Conservation (phyloP, 2,113 vertebrate species). For the Serilophus lunatus region DNA sequence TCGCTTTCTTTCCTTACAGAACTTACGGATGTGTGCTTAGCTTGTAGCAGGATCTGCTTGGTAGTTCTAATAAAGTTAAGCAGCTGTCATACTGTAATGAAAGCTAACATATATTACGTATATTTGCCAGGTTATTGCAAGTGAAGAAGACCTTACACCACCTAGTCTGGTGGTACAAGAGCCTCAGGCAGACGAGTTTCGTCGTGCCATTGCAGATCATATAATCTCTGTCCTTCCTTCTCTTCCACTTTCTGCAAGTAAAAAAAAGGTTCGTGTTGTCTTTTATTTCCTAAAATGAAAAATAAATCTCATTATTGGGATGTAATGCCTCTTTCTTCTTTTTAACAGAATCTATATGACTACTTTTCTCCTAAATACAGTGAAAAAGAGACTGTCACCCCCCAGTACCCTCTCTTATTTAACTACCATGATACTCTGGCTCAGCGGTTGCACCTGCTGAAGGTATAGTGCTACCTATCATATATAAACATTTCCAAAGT, state of each 20-base stretch:
- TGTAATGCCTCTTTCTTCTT: background rate
- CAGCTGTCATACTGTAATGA: background rate
- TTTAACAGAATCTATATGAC: slow-evolving; percentile 64
- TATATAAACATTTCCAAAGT: background rate
- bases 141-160: slow-evolving; percentile 64
- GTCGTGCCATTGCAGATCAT: slow-evolving; percentile 69
- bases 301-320: background rate
- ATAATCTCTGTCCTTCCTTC: slow-evolving; percentile 78
- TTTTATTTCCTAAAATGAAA: background rate
- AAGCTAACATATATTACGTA: background rate
- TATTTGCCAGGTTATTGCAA: slow-evolving; percentile 79
- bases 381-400: background rate
- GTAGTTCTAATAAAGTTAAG: background rate
- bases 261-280: slow-evolving; percentile 75
- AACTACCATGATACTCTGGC: slow-evolving; percentile 78
- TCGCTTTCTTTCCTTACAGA: background rate
- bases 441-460: slow-evolving; percentile 68
- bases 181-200: slow-evolving; percentile 54
- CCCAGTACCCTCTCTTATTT: slow-evolving; percentile 73
- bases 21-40: background rate
- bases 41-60: background rate
- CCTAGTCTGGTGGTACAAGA: slow-evolving; percentile 7
- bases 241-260: slow-evolving; percentile 66
- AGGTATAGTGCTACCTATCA: slow-evolving; percentile 50
- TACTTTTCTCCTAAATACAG: slow-evolving; percentile 53